These are phyloP conservation scores for Marcusenius ussheri DNA, from an alignment of 2,113 vertebrate species.

Conservation along the genomic window DNA sequence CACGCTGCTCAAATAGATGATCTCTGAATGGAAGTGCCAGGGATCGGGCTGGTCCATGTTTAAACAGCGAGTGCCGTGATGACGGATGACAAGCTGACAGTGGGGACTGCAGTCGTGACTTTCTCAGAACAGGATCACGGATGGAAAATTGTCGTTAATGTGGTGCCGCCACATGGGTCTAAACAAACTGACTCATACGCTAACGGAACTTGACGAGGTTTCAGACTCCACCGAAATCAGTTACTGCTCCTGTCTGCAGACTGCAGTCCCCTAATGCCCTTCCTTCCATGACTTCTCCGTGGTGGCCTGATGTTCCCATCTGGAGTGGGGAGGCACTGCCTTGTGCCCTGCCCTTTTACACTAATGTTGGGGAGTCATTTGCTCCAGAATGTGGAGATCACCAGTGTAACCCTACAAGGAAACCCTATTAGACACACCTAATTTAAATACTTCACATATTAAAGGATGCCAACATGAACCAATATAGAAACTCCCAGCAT, in stretches of 20 bases:
- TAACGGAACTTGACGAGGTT: conserved; percentile 20
- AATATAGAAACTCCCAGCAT: not conserved
- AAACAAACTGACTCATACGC: conserved; percentile 25
- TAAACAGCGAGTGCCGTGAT: conserved; percentile 19
- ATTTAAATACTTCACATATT: not conserved
- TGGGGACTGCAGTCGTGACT: conserved; percentile 24
- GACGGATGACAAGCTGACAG: conserved; percentile 23
- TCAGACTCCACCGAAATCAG: conserved; percentile 19
- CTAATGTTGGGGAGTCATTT: not conserved
- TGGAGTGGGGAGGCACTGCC: not conserved
- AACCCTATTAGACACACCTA: not conserved
- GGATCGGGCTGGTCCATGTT: conserved; percentile 32
- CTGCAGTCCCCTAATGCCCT: conserved; percentile 11
- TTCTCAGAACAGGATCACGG: conserved; percentile 19
- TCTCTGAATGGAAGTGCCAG: conserved; percentile 37
- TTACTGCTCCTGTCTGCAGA: conserved; percentile 3
- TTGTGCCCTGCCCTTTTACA: not conserved
- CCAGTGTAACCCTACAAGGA: not conserved
- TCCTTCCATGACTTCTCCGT: not conserved
- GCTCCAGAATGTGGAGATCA: not conserved
- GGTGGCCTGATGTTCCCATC: not conserved
- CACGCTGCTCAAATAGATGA: conserved; percentile 17
- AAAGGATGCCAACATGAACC: not conserved
- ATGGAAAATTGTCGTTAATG: conserved; percentile 25
- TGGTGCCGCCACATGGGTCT: conserved; percentile 15